Base-by-base conservation (phyloP, 1,140 invertebrate species). In the Ips typographus region DNA sequence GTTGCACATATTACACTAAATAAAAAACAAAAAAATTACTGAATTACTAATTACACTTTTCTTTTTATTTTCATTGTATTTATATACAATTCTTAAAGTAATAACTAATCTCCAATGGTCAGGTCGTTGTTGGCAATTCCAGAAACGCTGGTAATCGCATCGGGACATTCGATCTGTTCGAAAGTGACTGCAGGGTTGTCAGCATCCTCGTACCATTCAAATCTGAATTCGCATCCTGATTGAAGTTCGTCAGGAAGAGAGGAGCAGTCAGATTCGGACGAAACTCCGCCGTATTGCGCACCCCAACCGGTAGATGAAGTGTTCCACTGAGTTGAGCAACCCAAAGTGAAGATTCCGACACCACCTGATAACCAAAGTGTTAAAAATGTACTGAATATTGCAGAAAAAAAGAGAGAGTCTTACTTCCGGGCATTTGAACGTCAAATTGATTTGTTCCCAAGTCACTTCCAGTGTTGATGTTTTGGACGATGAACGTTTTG, bases 391-490 rank as follows among this genome's bases (percentile, higher is more conserved):
- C 6, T 40, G 40, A 58, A 8, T 58, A 58, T 58, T 41, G 39
- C 6, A 53, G 56, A 6, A 58, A 40, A 58, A 5, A 36, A 58
- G 39, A 58, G 1, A 1, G 5, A 8, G 65, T 41, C 6, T 63
- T 68, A 63, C 71, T 55, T 51, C 68, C 72, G 43, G 72, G 72
- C 43, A 73, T 63, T 56, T 58, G 60, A 44, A 73, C 68, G 49
- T 73, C 72, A 40, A 73, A 73, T 4, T 73, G 72, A 51, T 73
- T 73, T 6, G 43, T 8, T 53, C 60, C 68, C 40, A 73, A 60
- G 47, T 67, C 68, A 2, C 51, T 53, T 2, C 72, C 68, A 47
- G 72, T 71, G 39, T 73, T 70, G 22, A 68, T 55, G 4, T 66
- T 64, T 58, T 72, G 71, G 4, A 65, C 63, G 2, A 72, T 4